Evolutionary conservation across 2,797 vertebrate species (phyloP), one percentile per base, ranked within the genome.

Genomic region (Crenichthys baileyi): DNA sequence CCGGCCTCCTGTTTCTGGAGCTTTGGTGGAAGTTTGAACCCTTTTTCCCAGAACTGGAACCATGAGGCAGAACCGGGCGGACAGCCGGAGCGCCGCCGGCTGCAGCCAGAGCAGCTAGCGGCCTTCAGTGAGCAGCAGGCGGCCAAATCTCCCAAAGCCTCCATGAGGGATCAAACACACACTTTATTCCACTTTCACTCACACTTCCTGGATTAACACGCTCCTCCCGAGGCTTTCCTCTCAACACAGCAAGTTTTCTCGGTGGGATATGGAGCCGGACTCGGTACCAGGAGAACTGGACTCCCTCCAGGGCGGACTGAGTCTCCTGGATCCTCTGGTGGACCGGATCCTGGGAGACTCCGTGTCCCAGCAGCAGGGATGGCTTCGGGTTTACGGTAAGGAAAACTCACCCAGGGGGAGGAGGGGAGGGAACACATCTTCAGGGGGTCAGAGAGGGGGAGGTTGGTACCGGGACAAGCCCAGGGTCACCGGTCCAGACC

Each of bases 361-460:
- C 0, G 95, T 97, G 78, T 97, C 96, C 88, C 97, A 98, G 92
- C 97, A 96, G 72, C 98, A 98, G 92, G 97, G 98, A 77, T 98
- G 97, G 97, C 89, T 98, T 75, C 95, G 97, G 3, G 96, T 98
- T 60, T 96, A 97, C 88, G 98, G 98, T 99, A 94, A 96, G 97
- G 71, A 7, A 1, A 0, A 26, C 36, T 29, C 22, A 13, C 60
- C 60, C 56, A 2, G 58, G 56, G 24, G 24, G 24, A 46, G 44
- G 70, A 16, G 15, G 11, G 26, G 70, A 36, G 36, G 36, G 36
- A 36, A 36, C 36, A 36, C 36, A 36, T 36, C 36, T 36, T 36
- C 36, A 36, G 36, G 36, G 36, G 36, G 36, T 50, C 12, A 36
- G 65, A 18, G 9, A 7, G 29, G 39, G 12, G 1, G 50, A 51